Evolutionary conservation across 2,888 invertebrate genomes (phyloP), one percentile per base, ranked within the genome.

Genomic region (Dichetophora obliterata): DNA sequence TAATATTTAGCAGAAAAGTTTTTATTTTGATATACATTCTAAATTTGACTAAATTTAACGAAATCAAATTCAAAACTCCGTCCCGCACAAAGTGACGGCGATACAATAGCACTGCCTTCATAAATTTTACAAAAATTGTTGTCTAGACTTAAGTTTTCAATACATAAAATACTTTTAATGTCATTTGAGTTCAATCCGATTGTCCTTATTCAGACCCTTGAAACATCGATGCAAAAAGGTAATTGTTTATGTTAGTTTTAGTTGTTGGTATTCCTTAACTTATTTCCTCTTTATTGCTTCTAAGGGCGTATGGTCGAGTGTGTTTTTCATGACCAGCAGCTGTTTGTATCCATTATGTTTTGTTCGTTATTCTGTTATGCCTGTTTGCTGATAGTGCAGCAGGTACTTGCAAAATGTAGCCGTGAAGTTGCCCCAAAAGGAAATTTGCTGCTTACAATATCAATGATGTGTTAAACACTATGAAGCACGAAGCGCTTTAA

Each of bases 321-420:
- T 43, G 31, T 54, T n/a, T n/a, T n/a, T 27, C 14, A 8, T 54
- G 8, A 43, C 22, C 54, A 69, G 54, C 69, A 69, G 69, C 52
- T 69, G 69, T 69, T 54, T 52, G 54, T 54, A 24, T 50, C 50
- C 8, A 31, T 31, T 54, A 52, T 69, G 34, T 69, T 27, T 54
- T 69, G 16, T 69, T 8, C 27, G 19, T 31, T 52, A 16, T 34
- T 34, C 14, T 31, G 27, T 14, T 31, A 63, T 8, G n/a, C 16
- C 24, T 27, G 22, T 8, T 27, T 14, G 27, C 16, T 16, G 31
- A 4, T 31, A 34, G 31, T 14, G 27, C 50, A 73, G 72, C 72
- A 59, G 72, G 61, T 48, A 61, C 27, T 22, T 11, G 27, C 6
- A 14, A 19, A 52, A 54, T 19, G 34, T 5, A 70, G 70, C 24